These are phyloP conservation scores for Scaeva pyrastri DNA, from an alignment of 2,888 invertebrate genomes.

Conservation along the genomic window DNA sequence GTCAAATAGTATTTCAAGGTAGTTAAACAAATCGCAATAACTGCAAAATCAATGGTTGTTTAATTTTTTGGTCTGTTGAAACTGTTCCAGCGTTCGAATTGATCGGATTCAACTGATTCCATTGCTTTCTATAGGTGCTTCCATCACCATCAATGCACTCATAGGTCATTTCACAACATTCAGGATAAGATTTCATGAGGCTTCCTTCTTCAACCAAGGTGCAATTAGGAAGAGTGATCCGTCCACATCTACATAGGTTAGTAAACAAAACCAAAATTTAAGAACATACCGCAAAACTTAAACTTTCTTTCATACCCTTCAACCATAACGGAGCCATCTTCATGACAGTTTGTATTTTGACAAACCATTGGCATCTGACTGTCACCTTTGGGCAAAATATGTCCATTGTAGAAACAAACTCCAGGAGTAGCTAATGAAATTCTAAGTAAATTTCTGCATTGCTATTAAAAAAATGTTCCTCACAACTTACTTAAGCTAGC, in stretches of 20 bases:
- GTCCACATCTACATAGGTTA: conserved; percentile 78
- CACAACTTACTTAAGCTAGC: conserved; percentile 42
- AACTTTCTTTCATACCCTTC: conserved; percentile 73
- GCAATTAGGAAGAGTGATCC: conserved; percentile 74
- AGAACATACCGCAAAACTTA: no score
- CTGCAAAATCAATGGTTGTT: conserved; percentile 18
- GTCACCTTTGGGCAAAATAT: conserved; percentile 76
- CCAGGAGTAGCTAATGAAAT: conserved; percentile 69
- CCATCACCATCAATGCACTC: conserved; percentile 71
- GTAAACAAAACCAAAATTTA: background rate
- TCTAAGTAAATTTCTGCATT: background rate
- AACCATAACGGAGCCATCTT: conserved; percentile 77
- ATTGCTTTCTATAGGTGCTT: conserved; percentile 55
- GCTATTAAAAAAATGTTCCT: background rate
- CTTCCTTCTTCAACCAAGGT: conserved; percentile 73
- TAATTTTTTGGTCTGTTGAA: background rate
- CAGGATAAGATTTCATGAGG: conserved; percentile 77
- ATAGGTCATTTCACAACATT: conserved; percentile 78
- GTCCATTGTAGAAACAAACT: conserved; percentile 77
- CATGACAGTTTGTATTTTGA: conserved; percentile 77
- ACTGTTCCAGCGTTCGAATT: background rate
- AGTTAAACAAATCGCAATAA: background rate
- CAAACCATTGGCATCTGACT: conserved; percentile 76
- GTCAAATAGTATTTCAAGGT: no score
- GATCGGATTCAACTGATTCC: conserved; percentile 18